These are phyloP conservation scores for Zootoca vivipara DNA, from an alignment of 2,113 vertebrate genomes.

Conservation along the genomic window DNA sequence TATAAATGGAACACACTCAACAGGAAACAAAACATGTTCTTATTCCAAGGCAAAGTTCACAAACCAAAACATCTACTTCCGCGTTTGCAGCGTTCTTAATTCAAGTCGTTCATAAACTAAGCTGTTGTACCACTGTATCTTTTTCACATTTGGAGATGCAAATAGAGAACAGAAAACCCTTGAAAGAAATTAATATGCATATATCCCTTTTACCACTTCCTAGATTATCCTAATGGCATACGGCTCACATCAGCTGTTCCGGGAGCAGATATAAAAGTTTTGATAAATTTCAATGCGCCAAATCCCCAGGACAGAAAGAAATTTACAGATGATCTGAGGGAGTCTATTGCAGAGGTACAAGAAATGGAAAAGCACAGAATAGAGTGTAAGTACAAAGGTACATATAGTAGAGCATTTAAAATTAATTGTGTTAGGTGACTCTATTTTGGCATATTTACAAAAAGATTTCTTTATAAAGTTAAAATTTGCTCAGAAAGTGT, in stretches of 20 bases:
- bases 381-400: slow-evolving; percentile 86
- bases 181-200: slow-evolving; percentile 29
- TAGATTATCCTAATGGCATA: slow-evolving; percentile 97
- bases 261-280: slow-evolving; percentile 93
- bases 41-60: too few species aligned
- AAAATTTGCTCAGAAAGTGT: background rate
- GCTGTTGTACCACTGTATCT: background rate
- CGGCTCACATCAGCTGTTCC: slow-evolving; percentile 93
- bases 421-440: slow-evolving; percentile 1
- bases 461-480: background rate
- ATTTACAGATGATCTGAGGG: slow-evolving; percentile 95
- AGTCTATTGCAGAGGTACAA: slow-evolving; percentile 95
- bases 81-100: too few species aligned
- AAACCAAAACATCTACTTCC: too few species aligned
- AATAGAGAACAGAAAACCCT: background rate
- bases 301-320: slow-evolving; percentile 98
- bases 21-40: too few species aligned
- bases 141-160: background rate
- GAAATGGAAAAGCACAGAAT: slow-evolving; percentile 99
- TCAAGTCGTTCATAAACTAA: background rate
- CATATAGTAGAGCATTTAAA: slow-evolving; percentile 35
- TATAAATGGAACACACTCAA: too few species aligned
- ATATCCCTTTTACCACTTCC: slow-evolving; percentile 32
- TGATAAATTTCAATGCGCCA: slow-evolving; percentile 98
- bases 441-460: background rate